Evolutionary conservation across 2,888 invertebrate genomes (phyloP).

Genomic region (Hemistola chrysoprasaria): DNA sequence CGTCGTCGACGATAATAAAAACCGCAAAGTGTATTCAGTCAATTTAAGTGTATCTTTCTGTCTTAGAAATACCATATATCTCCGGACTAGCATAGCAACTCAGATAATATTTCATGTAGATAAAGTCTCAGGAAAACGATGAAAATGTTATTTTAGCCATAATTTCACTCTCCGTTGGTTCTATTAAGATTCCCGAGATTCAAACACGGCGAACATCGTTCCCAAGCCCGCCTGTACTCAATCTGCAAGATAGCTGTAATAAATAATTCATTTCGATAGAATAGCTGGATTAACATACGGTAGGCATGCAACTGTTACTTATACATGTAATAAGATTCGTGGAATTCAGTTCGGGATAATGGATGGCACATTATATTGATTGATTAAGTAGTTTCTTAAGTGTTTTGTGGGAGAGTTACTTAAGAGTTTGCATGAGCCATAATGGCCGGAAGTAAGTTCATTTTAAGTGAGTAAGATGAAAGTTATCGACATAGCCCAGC

Average conservation of each 20-base stretch:
- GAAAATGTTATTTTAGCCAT: conserved; percentile 3
- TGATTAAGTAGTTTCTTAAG: conserved; percentile 1
- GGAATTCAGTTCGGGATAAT: conserved; percentile 3
- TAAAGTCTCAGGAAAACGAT: too few species aligned
- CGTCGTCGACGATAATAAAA: too few species aligned
- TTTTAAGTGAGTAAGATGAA: too few species aligned
- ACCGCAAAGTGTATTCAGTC: too few species aligned
- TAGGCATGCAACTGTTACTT: not conserved
- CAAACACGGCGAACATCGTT: conserved; percentile 6
- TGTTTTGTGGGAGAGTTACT: too few species aligned
- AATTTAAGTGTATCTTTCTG: too few species aligned
- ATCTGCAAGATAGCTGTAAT: conserved; percentile 22
- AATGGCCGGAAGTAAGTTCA: too few species aligned
- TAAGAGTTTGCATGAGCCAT: too few species aligned
- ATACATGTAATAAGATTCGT: conserved; percentile 1
- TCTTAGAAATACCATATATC: too few species aligned
- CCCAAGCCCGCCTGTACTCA: conserved; percentile 11
- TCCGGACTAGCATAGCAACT: too few species aligned
- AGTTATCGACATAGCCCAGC: too few species aligned
- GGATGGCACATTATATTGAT: conserved; percentile 4
- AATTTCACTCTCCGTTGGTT: not conserved
- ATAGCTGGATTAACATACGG: conserved; percentile 9
- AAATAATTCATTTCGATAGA: conserved; percentile 28
- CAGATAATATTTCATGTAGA: too few species aligned
- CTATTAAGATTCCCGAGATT: conserved; percentile 6